A percentile compares a stretch with the other conserved stretches of the same genome.
phyloP scores from a whole-genome alignment of 2,797 vertebrate species.

The Enteromius anoplus region DNA sequence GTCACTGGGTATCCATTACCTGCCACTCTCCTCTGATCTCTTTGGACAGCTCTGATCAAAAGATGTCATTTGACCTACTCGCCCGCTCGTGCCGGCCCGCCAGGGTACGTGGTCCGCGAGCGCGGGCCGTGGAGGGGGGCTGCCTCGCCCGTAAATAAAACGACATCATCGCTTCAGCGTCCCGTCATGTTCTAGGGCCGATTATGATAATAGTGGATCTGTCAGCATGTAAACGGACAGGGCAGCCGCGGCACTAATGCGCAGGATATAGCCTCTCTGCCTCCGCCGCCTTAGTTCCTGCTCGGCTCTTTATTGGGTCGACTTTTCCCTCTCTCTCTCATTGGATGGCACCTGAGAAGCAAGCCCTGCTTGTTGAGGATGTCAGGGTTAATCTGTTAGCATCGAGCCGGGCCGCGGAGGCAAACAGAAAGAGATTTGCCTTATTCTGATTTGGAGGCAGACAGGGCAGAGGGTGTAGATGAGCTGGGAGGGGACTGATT shows the following conservation, averaged over 20 bases:
- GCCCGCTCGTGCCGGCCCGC: conserved; percentile 41
- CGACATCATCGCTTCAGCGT: conserved; percentile 99
- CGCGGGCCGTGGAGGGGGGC: conserved; percentile 72
- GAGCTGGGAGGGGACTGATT: conserved; percentile 58
- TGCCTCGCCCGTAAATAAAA: conserved; percentile 97
- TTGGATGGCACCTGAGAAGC: conserved; percentile 57
- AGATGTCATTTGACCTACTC: conserved; percentile 98
- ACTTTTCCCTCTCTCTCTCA: conserved; percentile 63
- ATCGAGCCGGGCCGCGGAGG: conserved; percentile 36
- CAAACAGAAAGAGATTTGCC: conserved; percentile 61
- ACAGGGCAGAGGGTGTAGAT: conserved; percentile 48
- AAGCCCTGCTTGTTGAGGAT: conserved; percentile 59
- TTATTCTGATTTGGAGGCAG: conserved; percentile 56
- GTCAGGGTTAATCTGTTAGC: conserved; percentile 65
- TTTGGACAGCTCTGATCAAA: conserved; percentile 99
- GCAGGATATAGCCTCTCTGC: conserved; percentile 67
- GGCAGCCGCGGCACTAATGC: conserved; percentile 84
- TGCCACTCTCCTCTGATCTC: conserved; percentile 99
- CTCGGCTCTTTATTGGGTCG: conserved; percentile 77
- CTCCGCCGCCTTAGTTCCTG: conserved; percentile 46
- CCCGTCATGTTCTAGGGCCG: conserved; percentile 97
- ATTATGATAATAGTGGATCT: conserved; percentile 99
- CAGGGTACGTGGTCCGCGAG: conserved; percentile 43
- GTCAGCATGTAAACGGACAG: conserved; percentile 84
- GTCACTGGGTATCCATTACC: conserved; percentile 97